These are phyloP conservation scores for Synergus gifuensis DNA, from an alignment of 2,888 invertebrate genomes.

Conservation along the genomic window DNA sequence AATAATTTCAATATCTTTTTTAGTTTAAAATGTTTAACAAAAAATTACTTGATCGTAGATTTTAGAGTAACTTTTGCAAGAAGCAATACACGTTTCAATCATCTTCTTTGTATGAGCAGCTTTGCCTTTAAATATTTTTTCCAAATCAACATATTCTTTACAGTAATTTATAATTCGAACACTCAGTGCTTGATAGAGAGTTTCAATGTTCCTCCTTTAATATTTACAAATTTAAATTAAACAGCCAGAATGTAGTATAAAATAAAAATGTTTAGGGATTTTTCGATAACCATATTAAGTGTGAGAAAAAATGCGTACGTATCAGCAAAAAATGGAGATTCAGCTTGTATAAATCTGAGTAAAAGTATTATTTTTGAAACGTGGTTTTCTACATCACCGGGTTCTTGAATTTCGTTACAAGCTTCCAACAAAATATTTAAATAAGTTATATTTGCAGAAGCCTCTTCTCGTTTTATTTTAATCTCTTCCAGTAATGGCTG, in stretches of 20 bases:
- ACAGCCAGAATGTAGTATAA: too few relatives aligned
- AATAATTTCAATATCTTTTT: background rate
- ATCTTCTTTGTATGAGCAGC: conserved; percentile 76
- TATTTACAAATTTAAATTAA: background rate
- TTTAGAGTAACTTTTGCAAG: conserved; percentile 78
- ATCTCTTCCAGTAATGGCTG: conserved; percentile 62
- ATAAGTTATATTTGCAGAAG: conserved; percentile 79
- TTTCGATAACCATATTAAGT: background rate
- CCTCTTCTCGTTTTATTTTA: conserved; percentile 73
- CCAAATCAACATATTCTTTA: conserved; percentile 77
- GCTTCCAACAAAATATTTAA: conserved; percentile 78
- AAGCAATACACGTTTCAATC: conserved; percentile 78
- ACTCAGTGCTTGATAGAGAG: conserved; percentile 78
- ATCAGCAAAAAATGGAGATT: conserved; percentile 80
- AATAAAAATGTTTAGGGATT: background rate
- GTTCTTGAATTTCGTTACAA: conserved; percentile 77
- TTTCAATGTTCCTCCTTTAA: conserved; percentile 71
- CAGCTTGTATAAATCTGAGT: conserved; percentile 80
- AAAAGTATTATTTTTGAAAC: conserved; percentile 78
- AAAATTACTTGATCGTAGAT: conserved; percentile 74
- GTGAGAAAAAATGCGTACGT: conserved; percentile 57
- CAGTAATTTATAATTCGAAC: conserved; percentile 80
- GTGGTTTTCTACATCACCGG: conserved; percentile 76
- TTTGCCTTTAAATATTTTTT: conserved; percentile 78
- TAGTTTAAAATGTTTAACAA: background rate